Conservation (phyloP, 2,113 vertebrate genomes). For the Vulpes vulpes region DNA sequence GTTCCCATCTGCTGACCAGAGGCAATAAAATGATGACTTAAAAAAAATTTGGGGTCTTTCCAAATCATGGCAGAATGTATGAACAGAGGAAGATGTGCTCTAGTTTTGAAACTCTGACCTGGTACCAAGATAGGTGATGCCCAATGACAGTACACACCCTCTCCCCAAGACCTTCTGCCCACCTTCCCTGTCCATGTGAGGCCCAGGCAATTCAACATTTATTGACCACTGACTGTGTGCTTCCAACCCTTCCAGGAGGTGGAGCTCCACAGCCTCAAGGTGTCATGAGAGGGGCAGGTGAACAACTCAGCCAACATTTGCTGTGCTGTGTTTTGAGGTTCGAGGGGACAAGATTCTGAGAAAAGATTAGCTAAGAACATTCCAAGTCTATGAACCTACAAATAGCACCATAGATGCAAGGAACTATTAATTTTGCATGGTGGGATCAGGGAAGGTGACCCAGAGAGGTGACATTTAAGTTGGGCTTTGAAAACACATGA, state of each 20-base stretch:
- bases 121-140: background rate
- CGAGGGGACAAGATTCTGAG: background rate
- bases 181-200: background rate
- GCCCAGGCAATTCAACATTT: background rate
- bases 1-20: constrained; percentile 35
- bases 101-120: constrained; percentile 1
- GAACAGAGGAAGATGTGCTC: background rate
- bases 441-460: background rate
- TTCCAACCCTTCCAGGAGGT: background rate
- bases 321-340: background rate
- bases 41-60: constrained; percentile 32
- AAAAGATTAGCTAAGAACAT: background rate
- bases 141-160: background rate
- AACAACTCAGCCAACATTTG: background rate
- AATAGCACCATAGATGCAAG: background rate
- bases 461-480: background rate
- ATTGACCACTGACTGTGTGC: background rate
- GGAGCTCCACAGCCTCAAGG: background rate
- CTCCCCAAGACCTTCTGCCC: background rate
- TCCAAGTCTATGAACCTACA: background rate
- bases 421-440: background rate
- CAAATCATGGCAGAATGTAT: constrained; percentile 17
- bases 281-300: background rate
- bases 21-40: constrained; percentile 9
- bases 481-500: background rate